Base-by-base conservation (phyloP, 2,113 vertebrate species). In the Arizona elegans region DNA sequence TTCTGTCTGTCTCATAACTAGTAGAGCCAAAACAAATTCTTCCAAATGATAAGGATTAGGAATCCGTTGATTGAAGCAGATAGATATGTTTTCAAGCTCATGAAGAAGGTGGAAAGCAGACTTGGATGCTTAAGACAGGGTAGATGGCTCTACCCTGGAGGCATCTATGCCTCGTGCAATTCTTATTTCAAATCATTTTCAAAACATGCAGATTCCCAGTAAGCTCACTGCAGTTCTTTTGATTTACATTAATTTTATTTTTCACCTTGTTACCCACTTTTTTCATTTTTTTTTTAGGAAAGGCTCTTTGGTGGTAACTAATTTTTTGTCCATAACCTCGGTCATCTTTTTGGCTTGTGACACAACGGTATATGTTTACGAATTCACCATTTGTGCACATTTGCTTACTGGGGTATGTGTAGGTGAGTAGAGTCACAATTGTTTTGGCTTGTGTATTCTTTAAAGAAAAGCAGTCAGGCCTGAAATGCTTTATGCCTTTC, bases 351-450 rank as follows among this genome's bases (percentile, higher is more conserved):
- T 88, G 52, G 9, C 13, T 29, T 54, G 5, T 54, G 13, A 52
- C 52, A 54, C 3, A 1, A 0, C 10, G 1, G 8, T 88, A 54
- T 13, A 53, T 17, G 0, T n/a, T 5, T 54, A 55, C 19, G 87
- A 88, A 88, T 21, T 88, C 87, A n/a, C 50, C 87, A 88, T 88
- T 52, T 88, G 50, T 29, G 8, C 8, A 54, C 87, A 53, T n/a
- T 88, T 88, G 50, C 15, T 88, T 3, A 9, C 87, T 54, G 87
- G 87, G n/a, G 8, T 88, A 88, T 53, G 87, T 88, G 0, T 29
- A 88, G 87, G 87, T 88, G 26, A 88, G 87, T 54, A 52, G 87
- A 29, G 4, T 19, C 7, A 1, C 9, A 0, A 29, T 54, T 54
- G 1, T 88, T 29, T 52, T 54, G 50, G 12, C 5, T 54, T 81